Conservation (phyloP, 2,888 invertebrate species). For the Lacanobia wlatinum region DNA sequence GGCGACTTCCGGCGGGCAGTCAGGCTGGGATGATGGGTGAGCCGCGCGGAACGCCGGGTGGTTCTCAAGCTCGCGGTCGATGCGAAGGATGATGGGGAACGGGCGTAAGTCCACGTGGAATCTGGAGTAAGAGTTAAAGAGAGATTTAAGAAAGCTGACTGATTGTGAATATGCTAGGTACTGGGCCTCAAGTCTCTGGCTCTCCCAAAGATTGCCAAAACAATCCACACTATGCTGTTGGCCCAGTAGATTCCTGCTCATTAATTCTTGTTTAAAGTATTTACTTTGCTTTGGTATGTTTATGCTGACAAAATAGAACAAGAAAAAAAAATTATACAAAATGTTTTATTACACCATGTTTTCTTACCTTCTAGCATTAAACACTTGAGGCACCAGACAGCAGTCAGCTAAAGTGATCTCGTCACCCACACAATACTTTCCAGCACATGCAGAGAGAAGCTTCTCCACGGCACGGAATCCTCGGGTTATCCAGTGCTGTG, state of each 20-base stretch:
- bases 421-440: constrained; percentile 98
- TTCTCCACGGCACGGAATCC: constrained; percentile 98
- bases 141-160: neutral
- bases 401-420: constrained; percentile 98
- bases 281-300: neutral
- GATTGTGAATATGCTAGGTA: neutral
- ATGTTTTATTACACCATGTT: too few species aligned
- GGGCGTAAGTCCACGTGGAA: constrained; percentile 97
- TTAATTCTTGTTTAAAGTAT: neutral
- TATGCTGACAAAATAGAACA: neutral
- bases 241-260: neutral
- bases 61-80: constrained; percentile 96
- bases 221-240: neutral
- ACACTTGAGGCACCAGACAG: constrained; percentile 98
- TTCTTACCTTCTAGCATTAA: constrained; percentile 97
- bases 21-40: constrained; percentile 97
- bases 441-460: constrained; percentile 95
- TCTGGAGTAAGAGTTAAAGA: constrained; percentile 84
- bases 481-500: constrained; percentile 97
- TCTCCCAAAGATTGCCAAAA: neutral
- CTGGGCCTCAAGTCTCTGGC: neutral
- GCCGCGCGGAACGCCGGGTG: constrained; percentile 98
- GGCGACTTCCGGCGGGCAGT: constrained; percentile 97
- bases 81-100: constrained; percentile 96
- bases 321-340: too few species aligned